Base-by-base conservation (phyloP, 2,797 vertebrate genomes). In the Lagorchestes hirsutus region DNA sequence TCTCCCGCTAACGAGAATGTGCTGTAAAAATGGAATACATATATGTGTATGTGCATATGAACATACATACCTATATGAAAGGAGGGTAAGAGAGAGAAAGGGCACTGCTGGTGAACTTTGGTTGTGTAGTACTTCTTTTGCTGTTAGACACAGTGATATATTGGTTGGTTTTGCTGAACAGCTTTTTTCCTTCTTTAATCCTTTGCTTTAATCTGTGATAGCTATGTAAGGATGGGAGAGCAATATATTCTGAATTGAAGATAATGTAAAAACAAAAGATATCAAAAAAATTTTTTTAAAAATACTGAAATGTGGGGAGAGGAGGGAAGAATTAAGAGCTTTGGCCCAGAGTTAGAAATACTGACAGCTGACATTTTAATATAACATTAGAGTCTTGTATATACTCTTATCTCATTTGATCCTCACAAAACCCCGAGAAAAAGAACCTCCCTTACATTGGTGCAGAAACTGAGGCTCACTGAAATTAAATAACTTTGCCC, bases 371-470 rank as follows among this genome's bases (percentile, higher is more conserved):
- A 82, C 5, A n/a, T 40, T 74, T 74, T 74, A 18, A 74, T 40
- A 24, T 27, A 82, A 82, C 40, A 82, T 82, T 46, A 46, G 3
- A 3, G 2, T 46, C 40, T 82, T 82, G 8, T 82, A 46, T 82
- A 24, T 27, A 82, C 2, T 40, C 4, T 46, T 82, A 27, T 27
- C 74, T 82, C 40, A 82, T 82, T 27, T 46, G 40, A 82, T 82
- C 74, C 34, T 3, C 0, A 28, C 4, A 4, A 13, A 58, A 62
- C 2, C 54, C 54, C 22, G 5, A 0, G 94, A 67, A 59, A 27
- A 29, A n/a, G 90, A 0, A 46, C 22, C 0, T 27, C 27, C 9
- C 74, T 1, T 1, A 24, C 29, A 58, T 14, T 1, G 0, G 5
- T 52, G 46, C 52, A 27, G 50, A 74, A 92, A 34, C 2, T 29